These are phyloP conservation scores for Pseudochaenichthys georgianus DNA, from an alignment of 2,797 vertebrate genomes.

Conservation along the genomic window DNA sequence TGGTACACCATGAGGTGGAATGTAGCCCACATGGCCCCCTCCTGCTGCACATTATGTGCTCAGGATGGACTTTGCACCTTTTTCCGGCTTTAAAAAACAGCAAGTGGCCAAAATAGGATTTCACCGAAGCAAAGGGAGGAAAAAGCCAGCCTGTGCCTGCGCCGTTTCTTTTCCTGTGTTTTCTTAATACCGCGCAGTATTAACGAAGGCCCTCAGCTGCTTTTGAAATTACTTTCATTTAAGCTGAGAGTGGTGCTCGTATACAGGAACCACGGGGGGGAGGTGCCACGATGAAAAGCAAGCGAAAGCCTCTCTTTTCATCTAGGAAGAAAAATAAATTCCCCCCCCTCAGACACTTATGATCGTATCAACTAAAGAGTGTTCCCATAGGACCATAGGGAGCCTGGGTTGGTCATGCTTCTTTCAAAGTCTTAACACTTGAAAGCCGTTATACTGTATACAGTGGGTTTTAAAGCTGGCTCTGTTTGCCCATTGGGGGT, in stretches of 20 bases:
- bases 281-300: constrained; percentile 33
- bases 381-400: constrained; percentile 52
- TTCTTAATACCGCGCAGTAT: constrained; percentile 61
- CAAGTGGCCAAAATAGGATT: constrained; percentile 66
- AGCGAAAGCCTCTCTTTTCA: constrained; percentile 49
- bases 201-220: constrained; percentile 58
- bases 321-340: constrained; percentile 51
- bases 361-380: constrained; percentile 63
- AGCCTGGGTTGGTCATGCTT: constrained; percentile 26
- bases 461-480: constrained; percentile 38
- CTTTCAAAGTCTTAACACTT: constrained; percentile 64
- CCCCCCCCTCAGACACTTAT: constrained; percentile 38
- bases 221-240: constrained; percentile 64
- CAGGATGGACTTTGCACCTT: constrained; percentile 72
- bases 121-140: constrained; percentile 44
- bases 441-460: constrained; percentile 48
- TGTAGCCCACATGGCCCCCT: constrained; percentile 56
- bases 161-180: constrained; percentile 62
- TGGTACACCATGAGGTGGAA: constrained; percentile 76
- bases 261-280: constrained; percentile 53
- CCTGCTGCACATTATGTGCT: constrained; percentile 27
- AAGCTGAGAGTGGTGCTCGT: constrained; percentile 42
- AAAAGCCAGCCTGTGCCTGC: constrained; percentile 34
- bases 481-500: constrained; percentile 47
- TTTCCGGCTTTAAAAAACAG: constrained; percentile 48